Conservation (phyloP, 2,888 invertebrate species). For the Spodoptera exigua region DNA sequence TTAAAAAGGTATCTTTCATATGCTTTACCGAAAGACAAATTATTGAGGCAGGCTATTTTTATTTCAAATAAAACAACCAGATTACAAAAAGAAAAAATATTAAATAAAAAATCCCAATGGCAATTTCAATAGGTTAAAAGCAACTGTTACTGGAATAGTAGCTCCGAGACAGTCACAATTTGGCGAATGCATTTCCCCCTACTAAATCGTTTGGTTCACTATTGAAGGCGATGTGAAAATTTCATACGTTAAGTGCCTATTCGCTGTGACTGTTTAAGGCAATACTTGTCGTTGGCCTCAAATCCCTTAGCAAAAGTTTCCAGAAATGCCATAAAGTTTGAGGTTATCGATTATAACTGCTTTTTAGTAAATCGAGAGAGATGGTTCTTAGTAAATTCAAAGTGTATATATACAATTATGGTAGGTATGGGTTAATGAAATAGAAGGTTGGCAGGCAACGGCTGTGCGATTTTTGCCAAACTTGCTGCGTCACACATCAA, state of each 20-base stretch:
- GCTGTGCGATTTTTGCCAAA: no score
- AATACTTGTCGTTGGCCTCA: conserved; percentile 66
- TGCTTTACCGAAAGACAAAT: no score
- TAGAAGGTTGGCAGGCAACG: no score
- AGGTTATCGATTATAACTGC: conserved; percentile 27
- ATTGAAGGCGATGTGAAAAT: conserved; percentile 79
- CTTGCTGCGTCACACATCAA: no score
- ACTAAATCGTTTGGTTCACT: conserved; percentile 76
- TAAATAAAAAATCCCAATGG: no score
- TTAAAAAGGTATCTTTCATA: no score
- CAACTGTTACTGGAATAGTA: conserved; percentile 58
- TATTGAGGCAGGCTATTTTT: no score
- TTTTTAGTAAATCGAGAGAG: background rate
- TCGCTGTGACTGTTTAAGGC: conserved; percentile 73
- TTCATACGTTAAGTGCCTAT: conserved; percentile 80
- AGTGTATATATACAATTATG: no score
- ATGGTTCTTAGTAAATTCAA: no score
- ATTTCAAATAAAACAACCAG: no score
- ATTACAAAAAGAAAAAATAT: no score
- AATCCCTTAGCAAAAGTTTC: conserved; percentile 57
- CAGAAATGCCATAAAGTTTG: conserved; percentile 27
- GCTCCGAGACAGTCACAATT: conserved; percentile 69
- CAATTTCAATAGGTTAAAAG: conserved; percentile 39
- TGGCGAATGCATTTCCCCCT: conserved; percentile 75
- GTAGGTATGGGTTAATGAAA: no score